Conservation (phyloP, 2,113 vertebrate genomes). For the Paramormyrops kingsleyae region DNA sequence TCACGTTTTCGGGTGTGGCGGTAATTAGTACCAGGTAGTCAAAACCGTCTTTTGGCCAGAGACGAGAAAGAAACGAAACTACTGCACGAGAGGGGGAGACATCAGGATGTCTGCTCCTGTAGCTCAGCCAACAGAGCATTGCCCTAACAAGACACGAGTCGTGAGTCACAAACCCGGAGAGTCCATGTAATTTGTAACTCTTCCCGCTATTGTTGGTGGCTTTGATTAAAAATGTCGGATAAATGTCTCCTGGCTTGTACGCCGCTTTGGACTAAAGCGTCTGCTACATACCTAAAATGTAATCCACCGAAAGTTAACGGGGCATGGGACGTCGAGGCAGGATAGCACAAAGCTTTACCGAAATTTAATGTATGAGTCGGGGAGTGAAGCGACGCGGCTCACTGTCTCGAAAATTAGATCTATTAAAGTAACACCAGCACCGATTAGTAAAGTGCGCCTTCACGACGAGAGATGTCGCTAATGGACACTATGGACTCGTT, state of each 20-base stretch:
- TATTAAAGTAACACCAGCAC: background rate
- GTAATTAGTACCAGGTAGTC: background rate
- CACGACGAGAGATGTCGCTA: no score
- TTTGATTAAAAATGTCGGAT: no score
- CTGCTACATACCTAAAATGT: background rate
- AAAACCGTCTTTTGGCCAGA: background rate
- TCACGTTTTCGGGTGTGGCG: background rate
- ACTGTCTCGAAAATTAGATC: no score
- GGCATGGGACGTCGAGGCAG: background rate
- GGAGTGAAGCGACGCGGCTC: no score
- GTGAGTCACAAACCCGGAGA: background rate
- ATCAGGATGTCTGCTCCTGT: no score
- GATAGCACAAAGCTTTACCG: background rate
- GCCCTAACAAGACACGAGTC: background rate
- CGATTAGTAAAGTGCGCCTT: no score
- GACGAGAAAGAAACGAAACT: background rate
- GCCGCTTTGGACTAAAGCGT: background rate
- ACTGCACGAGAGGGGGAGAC: no score
- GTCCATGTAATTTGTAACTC: background rate
- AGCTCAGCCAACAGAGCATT: background rate
- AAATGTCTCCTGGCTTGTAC: no score
- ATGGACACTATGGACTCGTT: background rate
- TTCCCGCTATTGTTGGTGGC: background rate
- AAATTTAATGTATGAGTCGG: background rate
- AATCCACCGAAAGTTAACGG: background rate